A percentile compares a stretch with the other conserved stretches of the same genome.
Evolutionary conservation across 2,797 vertebrate genomes (phyloP).

Genomic region (Darevskia mixta): DNA sequence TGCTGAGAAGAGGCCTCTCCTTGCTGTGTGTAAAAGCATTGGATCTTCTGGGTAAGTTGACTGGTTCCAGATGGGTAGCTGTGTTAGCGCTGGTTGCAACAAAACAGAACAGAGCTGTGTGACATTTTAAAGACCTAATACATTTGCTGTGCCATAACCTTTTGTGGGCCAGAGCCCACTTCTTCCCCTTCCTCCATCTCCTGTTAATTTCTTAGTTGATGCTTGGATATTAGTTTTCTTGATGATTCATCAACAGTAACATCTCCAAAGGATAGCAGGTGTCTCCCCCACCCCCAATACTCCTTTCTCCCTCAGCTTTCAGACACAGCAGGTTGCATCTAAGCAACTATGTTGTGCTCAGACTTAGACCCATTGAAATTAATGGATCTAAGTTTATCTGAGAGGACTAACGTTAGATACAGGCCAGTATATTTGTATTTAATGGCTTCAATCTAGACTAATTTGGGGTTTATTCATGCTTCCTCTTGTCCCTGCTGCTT

Average conservation of each 20-base stretch:
- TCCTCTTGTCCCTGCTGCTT: too few relatives aligned
- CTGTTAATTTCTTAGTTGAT: neutral
- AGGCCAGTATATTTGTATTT: neutral
- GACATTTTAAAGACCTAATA: neutral
- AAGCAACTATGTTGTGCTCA: too few relatives aligned
- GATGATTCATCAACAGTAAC: neutral
- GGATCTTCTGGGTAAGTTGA: constrained; percentile 94
- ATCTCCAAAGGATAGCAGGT: neutral
- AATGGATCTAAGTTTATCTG: too few relatives aligned
- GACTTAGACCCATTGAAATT: too few relatives aligned
- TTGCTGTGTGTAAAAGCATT: constrained; percentile 96
- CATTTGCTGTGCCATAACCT: neutral
- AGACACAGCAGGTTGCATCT: too few relatives aligned
- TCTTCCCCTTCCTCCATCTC: neutral
- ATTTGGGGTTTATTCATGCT: too few relatives aligned
- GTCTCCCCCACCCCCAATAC: neutral
- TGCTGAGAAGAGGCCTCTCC: constrained; percentile 94
- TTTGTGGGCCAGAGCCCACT: too few relatives aligned
- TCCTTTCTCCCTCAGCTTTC: neutral
- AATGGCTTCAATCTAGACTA: neutral
- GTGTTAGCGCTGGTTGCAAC: neutral
- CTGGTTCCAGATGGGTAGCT: neutral
- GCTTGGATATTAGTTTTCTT: too few relatives aligned
- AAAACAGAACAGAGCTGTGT: too few relatives aligned
- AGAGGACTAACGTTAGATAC: too few relatives aligned